Evolutionary conservation across 2,888 invertebrate genomes (phyloP).

Genomic region (Periphyllus acericola): DNA sequence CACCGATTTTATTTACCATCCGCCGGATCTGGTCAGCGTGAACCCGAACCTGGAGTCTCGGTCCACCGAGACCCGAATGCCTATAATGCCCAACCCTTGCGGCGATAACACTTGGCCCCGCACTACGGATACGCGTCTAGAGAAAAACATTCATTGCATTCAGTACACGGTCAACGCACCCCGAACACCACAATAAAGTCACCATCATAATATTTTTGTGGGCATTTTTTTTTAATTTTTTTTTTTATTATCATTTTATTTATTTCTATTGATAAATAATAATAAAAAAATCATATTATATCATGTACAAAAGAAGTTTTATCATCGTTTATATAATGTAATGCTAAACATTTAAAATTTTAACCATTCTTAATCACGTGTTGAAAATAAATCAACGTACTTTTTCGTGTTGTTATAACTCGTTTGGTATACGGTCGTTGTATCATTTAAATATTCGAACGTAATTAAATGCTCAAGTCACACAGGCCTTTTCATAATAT

Average conservation of each 20-base stretch:
- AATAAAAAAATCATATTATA: neutral
- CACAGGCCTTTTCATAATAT: neutral
- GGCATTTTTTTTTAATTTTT: neutral
- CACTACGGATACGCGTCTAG: slow-evolving; percentile 97
- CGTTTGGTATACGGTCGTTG: too few species aligned
- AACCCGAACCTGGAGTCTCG: slow-evolving; percentile 94
- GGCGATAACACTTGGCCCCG: slow-evolving; percentile 95
- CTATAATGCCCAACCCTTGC: slow-evolving; percentile 95
- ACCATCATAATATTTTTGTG: too few species aligned
- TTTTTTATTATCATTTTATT: neutral
- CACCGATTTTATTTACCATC: slow-evolving; percentile 81
- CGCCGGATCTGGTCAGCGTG: slow-evolving; percentile 90
- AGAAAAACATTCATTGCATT: slow-evolving; percentile 49
- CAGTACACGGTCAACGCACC: neutral
- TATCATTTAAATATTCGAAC: neutral
- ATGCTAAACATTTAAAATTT: neutral
- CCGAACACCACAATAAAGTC: neutral
- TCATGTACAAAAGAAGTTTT: neutral
- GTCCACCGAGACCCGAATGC: slow-evolving; percentile 96
- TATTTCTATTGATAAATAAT: neutral
- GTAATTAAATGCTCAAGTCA: neutral
- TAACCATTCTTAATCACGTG: slow-evolving; percentile 7
- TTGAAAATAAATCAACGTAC: neutral
- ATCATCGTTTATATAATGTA: neutral
- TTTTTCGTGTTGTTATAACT: neutral